These are phyloP conservation scores for Noctua fimbriata DNA, from an alignment of 2,888 invertebrate genomes.

Conservation along the genomic window DNA sequence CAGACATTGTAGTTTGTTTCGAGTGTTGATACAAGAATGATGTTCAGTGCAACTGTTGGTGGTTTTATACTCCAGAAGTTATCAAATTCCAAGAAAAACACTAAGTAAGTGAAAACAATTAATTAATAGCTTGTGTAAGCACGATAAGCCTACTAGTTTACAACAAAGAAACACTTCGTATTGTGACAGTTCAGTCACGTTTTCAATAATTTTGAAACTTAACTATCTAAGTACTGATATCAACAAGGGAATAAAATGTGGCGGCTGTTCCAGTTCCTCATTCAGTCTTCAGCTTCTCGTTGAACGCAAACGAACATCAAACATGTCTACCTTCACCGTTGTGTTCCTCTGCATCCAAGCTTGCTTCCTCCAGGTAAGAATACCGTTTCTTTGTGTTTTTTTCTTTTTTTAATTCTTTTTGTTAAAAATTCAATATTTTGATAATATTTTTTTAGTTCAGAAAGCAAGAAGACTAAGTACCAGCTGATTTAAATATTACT, in stretches of 20 bases:
- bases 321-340: conserved; percentile 52
- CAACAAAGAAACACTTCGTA: neutral
- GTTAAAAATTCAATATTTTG: neutral
- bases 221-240: neutral
- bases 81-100: neutral
- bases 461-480: too few relatives aligned
- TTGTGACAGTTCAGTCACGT: neutral
- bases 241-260: neutral
- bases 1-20: conserved; percentile 66
- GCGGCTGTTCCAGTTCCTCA: neutral
- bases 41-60: neutral
- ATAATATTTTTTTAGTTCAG: too few relatives aligned
- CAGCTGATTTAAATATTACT: too few relatives aligned
- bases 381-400: neutral
- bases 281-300: neutral
- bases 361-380: conserved; percentile 3
- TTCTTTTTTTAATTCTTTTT: too few relatives aligned
- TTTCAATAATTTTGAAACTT: neutral
- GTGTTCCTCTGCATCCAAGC: neutral
- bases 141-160: neutral
- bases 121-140: neutral
- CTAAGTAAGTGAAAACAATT: neutral
- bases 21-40: conserved; percentile 21
- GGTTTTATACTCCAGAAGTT: neutral
- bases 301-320: conserved; percentile 29